Percentiles rank a stretch among this genome's conserved stretches.
Conservation (phyloP, 2,797 vertebrate genomes). For the Microctenopoma stevenorrisi region DNA sequence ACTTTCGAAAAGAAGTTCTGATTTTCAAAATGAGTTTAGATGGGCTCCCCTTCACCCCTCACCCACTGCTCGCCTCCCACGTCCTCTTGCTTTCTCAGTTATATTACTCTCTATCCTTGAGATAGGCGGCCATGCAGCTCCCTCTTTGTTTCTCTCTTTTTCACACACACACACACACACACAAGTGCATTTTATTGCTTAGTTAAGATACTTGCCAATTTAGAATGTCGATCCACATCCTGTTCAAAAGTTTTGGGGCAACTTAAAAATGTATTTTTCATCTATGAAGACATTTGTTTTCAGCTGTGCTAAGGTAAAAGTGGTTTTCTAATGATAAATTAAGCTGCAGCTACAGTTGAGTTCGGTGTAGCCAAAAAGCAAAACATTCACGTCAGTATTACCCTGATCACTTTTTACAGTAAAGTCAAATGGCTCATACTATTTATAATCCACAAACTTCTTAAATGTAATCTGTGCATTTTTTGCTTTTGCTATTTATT, state of each 20-base stretch:
- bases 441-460: slow-evolving; percentile 12
- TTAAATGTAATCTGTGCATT: slow-evolving; percentile 15
- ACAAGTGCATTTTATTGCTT: slow-evolving; percentile 21
- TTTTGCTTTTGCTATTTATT: background rate
- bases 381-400: background rate
- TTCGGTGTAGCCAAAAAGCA: background rate
- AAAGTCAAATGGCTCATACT: background rate
- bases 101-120: slow-evolving; percentile 60
- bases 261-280: no score
- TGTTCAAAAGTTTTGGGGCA: no score
- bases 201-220: slow-evolving; percentile 10
- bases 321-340: no score
- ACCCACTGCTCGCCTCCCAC: slow-evolving; percentile 76
- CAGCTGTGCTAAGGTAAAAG: no score
- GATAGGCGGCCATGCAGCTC: slow-evolving; percentile 54
- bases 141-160: slow-evolving; percentile 56
- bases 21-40: slow-evolving; percentile 84
- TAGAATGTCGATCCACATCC: background rate
- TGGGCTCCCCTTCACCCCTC: slow-evolving; percentile 75
- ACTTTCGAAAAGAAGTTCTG: slow-evolving; percentile 88
- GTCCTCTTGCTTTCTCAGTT: slow-evolving; percentile 74
- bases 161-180: slow-evolving; percentile 11
- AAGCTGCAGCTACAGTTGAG: background rate
- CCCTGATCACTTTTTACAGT: background rate
- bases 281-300: no score